Base-by-base conservation (phyloP, 2,797 vertebrate species). In the Perdix hodgsoniae region DNA sequence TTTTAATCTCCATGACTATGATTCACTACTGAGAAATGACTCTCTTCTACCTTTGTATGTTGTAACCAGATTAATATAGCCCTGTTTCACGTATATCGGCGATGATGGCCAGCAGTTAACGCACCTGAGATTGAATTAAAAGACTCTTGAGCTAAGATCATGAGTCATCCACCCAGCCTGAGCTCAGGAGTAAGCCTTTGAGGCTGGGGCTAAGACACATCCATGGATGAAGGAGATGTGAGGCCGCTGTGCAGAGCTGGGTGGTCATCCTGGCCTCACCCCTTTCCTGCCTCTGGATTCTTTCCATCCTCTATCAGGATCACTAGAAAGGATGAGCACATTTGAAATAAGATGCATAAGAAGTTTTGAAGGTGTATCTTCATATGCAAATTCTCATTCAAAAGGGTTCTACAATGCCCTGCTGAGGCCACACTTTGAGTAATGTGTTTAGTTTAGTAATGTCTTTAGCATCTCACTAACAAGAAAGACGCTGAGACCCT, bases 71-170 rank as follows among this genome's bases (percentile, higher is more conserved):
- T 89, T 92, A 95, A 87, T 75, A 66, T 7, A 83, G 70, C 42
- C 1, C 50, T 33, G 2, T 83, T 93, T 91, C 12, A 3, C 56
- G 45, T 75, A 11, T 76, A 65, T 35, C 44, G 76, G 59, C 81
- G 93, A 49, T 79, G 89, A 87, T 63, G 74, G 64, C 33, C 77
- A 71, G 80, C 79, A 80, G 52, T 83, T 67, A 83, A 71, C 80
- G 90, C 87, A 95, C 85, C 89, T 92, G 80, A 69, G 76, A 88
- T 52, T 82, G 77, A 94, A 91, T 90, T 92, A 92, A 91, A 91
- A 89, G 16, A 85, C 47, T 78, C 70, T 59, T 47, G 72, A 70
- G 57, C 65, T 78, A 64, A 40, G 6, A 80, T 47, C 50, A n/a
- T 94, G 89, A 95, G 60, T 92, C 93, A 95, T 13, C 49, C 1